A percentile compares a stretch with the other conserved stretches of the same genome.
These are phyloP conservation scores for Plutomurus gul DNA, from an alignment of 1,140 invertebrate genomes.

Conservation along the genomic window DNA sequence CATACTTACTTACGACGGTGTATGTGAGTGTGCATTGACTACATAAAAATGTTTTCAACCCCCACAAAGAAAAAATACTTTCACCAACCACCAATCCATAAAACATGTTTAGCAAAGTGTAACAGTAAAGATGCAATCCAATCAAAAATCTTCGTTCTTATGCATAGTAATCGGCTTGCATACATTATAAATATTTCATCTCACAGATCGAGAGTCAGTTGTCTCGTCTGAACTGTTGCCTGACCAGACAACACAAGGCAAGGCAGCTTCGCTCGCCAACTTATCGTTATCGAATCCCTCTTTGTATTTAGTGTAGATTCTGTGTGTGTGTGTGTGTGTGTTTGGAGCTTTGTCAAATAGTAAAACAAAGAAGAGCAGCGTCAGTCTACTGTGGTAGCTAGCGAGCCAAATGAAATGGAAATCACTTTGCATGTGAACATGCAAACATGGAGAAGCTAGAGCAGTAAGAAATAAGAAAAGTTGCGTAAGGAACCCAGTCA, in stretches of 20 bases:
- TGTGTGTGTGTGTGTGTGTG: too few relatives aligned
- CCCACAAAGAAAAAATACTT: not conserved
- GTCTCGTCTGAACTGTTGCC: too few relatives aligned
- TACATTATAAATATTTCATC: not conserved
- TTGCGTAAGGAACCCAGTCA: not conserved
- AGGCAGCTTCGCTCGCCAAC: not conserved
- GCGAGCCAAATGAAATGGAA: not conserved
- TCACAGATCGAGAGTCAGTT: too few relatives aligned
- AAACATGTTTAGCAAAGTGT: too few relatives aligned
- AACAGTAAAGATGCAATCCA: not conserved
- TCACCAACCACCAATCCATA: not conserved
- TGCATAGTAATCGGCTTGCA: not conserved
- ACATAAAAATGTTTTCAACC: too few relatives aligned
- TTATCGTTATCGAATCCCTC: not conserved
- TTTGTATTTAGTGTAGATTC: not conserved
- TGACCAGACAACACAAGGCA: not conserved
- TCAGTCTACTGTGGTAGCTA: too few relatives aligned
- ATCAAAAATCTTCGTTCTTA: not conserved
- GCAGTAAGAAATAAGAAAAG: not conserved
- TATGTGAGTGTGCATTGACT: too few relatives aligned
- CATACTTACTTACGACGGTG: too few relatives aligned
- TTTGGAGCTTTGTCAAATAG: not conserved
- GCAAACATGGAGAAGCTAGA: not conserved
- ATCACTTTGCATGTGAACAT: not conserved
- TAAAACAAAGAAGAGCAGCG: not conserved